Evolutionary conservation across 2,113 vertebrate genomes (phyloP), one percentile per base, ranked within the genome.

Genomic region (Vombatus ursinus): DNA sequence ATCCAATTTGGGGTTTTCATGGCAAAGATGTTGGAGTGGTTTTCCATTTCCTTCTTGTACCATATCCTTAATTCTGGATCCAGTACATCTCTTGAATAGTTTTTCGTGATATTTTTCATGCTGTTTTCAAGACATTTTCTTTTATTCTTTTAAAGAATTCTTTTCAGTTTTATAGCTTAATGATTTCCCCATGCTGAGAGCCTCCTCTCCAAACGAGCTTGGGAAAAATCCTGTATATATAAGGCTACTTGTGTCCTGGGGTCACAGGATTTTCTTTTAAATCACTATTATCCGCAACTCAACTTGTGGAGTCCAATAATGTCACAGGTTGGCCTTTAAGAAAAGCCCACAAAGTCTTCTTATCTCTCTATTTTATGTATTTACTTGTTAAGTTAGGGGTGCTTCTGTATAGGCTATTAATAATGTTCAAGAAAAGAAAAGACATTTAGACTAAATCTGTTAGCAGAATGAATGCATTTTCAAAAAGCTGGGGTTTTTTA

Each of bases 51-150:
- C 31, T 6, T 68, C 31, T 37, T 37, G 37, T 44, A 44, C 44
- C 51, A 0, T 91, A 89, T 84, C 68, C 5, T 93, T 24, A 26
- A 19, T 2, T 52, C 10, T 90, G 7, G 93, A 91, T 93, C 2
- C 50, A 77, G 0, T 90, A 49, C 57, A 24, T 57, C 28, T 95
- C 9, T 91, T 93, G 49, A 44, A 90, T 84, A 23, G 16, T 90
- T 68, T 31, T 92, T 61, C n/a, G 94, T 94, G 68, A 92, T 92
- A 97, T 61, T 48, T 3, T 47, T 68, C 61, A 90, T 2, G 37
- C 23, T 94, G 8, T 93, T 94, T 84, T 92, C 44, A 92, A 53
- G 53, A 28, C 92, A 48, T 26, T 51, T 89, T 8, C 5, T 68
- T 94, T 94, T 25, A 90, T n/a, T 16, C n/a, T 90, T 90, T 26